Conservation (phyloP, 37 sponge, comb jelly and placozoan species). For the Axinella damicornis region DNA sequence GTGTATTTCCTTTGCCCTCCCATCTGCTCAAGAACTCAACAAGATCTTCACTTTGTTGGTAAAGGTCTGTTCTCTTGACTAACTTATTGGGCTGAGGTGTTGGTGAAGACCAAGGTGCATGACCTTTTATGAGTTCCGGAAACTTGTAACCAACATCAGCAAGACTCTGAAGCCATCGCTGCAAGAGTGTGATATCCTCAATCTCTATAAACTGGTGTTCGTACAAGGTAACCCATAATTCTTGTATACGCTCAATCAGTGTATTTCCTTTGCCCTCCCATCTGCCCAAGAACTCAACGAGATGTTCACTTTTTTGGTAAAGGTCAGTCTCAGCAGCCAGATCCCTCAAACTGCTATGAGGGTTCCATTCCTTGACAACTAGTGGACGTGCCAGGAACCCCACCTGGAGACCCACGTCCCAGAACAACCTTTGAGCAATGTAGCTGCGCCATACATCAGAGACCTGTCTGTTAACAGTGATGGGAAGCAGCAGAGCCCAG, state of each 20-base stretch:
- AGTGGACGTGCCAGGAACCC: conserved; percentile 45
- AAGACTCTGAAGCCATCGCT: conserved; percentile 45
- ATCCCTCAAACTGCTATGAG: conserved; percentile 44
- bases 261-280: conserved; percentile 45
- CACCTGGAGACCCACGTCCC: conserved; percentile 51
- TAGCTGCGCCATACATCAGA: conserved; percentile 77
- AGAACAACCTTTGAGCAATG: conserved; percentile 49
- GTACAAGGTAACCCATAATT: conserved; percentile 49
- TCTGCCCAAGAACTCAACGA: conserved; percentile 40
- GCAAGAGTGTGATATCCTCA: conserved; percentile 36
- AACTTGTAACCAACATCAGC: conserved; percentile 37
- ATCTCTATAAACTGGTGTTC: conserved; percentile 52
- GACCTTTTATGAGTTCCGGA: conserved; percentile 1
- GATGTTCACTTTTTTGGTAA: conserved; percentile 50
- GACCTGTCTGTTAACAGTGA: conserved; percentile 51
- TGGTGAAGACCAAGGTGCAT: neutral
- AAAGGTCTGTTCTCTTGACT: conserved; percentile 13
- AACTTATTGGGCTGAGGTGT: too few species aligned
- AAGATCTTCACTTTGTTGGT: conserved; percentile 47
- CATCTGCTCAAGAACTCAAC: conserved; percentile 44
- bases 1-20: conserved; percentile 34
- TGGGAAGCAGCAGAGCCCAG: conserved; percentile 61
- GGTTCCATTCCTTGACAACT: conserved; percentile 58
- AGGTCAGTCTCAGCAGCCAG: conserved; percentile 48
- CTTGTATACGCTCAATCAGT: conserved; percentile 40